Evolutionary conservation across 2,113 vertebrate species (phyloP), one percentile per base, ranked within the genome.

Genomic region (Chrysochloris asiatica): DNA sequence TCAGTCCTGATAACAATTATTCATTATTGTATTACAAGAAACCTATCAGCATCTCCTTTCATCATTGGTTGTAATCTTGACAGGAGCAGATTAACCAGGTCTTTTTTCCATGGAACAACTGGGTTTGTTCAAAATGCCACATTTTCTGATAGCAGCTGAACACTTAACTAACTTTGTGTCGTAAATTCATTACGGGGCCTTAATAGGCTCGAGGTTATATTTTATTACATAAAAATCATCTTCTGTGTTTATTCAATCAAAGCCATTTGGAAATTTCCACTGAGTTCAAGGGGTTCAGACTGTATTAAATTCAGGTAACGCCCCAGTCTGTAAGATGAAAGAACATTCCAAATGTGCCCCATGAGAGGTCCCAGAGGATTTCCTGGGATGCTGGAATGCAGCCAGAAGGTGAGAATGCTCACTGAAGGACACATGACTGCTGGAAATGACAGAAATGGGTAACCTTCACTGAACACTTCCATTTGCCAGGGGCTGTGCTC

Each of bases 181-280:
- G 3, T 22, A 24, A 59, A 67, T 17, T 59, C 77, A 69, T 24
- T 24, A 47, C 43, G 41, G 47, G 19, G 50, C 24, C 54, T 81
- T n/a, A n/a, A 12, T 2, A 1, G 45, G 38, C 33, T 36, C 8
- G 38, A 54, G 77, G 22, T 59, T 6, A 3, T n/a, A 30, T 47
- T 76, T 81, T 41, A 81, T 67, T 41, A 50, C 16, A 26, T 45
- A 38, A 38, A 83, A 86, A 26, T 38, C 59, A 9, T 36, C 65
- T 81, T 43, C 36, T 1, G 14, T 38, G 80, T 91, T 72, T 91
- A 80, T 69, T 8, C 5, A 22, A 76, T 86, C 83, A 93, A 79
- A 91, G 24, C 45, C 45, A 59, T 59, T 71, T 83, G 41, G 56
- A 73, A 78, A 83, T 54, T 81, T 59, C 38, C 82, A 13, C 4